Conservation (phyloP, 2,113 vertebrate species). For the Chaetodon trifascialis region DNA sequence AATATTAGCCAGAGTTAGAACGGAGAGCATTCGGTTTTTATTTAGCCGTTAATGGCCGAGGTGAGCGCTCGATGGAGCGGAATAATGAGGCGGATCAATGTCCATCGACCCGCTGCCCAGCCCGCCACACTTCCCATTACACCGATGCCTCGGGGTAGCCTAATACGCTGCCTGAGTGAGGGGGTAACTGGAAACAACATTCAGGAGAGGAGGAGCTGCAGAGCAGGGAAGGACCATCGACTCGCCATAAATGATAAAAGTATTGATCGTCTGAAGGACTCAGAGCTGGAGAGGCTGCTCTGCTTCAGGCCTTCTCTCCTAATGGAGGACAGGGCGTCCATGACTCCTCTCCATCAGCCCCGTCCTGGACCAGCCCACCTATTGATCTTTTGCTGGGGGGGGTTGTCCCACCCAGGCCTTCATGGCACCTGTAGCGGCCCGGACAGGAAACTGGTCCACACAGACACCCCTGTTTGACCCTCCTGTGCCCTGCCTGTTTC, state of each 20-base stretch:
- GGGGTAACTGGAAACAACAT: constrained; percentile 57
- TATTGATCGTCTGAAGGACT: constrained; percentile 48
- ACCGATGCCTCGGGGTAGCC: constrained; percentile 36
- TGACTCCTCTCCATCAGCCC: too few species aligned
- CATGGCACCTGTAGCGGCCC: too few species aligned
- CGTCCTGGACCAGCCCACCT: too few species aligned
- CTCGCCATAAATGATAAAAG: constrained; percentile 52
- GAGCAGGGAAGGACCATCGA: constrained; percentile 46
- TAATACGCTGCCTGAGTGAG: constrained; percentile 45
- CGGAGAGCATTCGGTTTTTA: constrained; percentile 50
- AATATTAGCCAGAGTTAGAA: constrained; percentile 8
- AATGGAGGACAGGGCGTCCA: too few species aligned
- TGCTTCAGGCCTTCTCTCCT: too few species aligned
- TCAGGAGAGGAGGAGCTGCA: constrained; percentile 6
- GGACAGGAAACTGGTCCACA: too few species aligned
- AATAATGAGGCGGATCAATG: constrained; percentile 73
- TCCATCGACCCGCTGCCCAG: constrained; percentile 53
- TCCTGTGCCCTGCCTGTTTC: too few species aligned
- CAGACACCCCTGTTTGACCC: too few species aligned
- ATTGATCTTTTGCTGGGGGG: too few species aligned
- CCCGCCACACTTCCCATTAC: constrained; percentile 51
- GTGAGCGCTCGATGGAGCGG: constrained; percentile 54
- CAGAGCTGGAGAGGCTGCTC: not conserved
- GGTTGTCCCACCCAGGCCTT: too few species aligned
- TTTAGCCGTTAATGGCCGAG: constrained; percentile 72